Base-by-base conservation (phyloP, 1,140 invertebrate species). In the Pseudobourletiella spinata region DNA sequence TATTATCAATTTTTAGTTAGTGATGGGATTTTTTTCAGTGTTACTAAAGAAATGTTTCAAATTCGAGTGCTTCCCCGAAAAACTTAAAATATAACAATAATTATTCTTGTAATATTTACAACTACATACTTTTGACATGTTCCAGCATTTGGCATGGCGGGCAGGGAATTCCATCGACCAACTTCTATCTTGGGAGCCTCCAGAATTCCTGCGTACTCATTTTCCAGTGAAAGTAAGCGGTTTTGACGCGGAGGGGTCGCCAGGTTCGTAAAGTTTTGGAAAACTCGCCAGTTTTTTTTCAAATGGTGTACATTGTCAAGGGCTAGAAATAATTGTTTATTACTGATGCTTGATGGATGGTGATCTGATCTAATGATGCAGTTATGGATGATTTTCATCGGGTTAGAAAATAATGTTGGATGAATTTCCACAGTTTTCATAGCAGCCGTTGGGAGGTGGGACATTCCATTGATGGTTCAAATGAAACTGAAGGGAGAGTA, bases 401-500 rank as follows among this genome's bases (percentile, higher is more conserved):
- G n/a, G n/a, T n/a, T n/a, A n/a, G n/a, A n/a, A n/a, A n/a, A n/a
- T n/a, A n/a, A n/a, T n/a, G n/a, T n/a, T n/a, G n/a, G n/a, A n/a
- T n/a, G n/a, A n/a, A n/a, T n/a, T n/a, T n/a, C n/a, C n/a, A n/a
- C 42, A 59, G 57, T 64, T 1, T 28, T 55, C 11, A 48, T 56
- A 18, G 57, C 59, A 11, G 22, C 39, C 8, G 39, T 51, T 61
- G 63, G 63, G 50, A 3, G 24, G 14, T 65, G 54, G 44, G 55
- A 65, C 43, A 29, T 65, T 22, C 39, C 16, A 30, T 57, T 51
- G 29, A 42, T 51, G 0, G 64, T 65, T 1, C 59, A 59, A 29
- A 18, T 4, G 11, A 59, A 59, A 2, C 2, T 29, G 14, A 54
- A 59, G 22, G 35, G 30, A n/a, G 48, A 58, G 6, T 66, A 48